A percentile compares a stretch with the other conserved stretches of the same genome.
Evolutionary conservation across 2,888 invertebrate genomes (phyloP).

Genomic region (Tenthredo distinguenda): DNA sequence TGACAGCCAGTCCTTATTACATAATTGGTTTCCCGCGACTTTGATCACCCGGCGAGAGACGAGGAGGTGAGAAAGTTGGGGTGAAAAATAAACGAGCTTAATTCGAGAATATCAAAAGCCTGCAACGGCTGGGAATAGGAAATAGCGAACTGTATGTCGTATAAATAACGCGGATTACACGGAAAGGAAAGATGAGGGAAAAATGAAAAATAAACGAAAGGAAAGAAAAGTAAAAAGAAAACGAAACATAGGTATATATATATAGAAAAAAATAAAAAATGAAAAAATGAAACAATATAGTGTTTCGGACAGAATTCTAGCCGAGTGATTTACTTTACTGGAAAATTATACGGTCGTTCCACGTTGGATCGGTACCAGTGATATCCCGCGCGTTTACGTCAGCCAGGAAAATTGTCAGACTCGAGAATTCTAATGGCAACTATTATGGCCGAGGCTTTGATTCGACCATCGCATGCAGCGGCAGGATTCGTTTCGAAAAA

Average conservation of each 20-base stretch:
- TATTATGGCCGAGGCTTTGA: neutral
- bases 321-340: conserved; percentile 61
- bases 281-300: conserved; percentile 56
- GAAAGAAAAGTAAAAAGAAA: neutral
- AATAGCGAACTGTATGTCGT: neutral
- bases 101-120: neutral
- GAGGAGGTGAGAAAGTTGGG: neutral
- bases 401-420: conserved; percentile 44
- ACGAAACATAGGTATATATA: neutral
- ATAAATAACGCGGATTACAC: neutral
- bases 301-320: conserved; percentile 55
- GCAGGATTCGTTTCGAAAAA: neutral
- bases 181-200: neutral
- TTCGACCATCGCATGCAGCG: conserved; percentile 17
- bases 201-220: neutral
- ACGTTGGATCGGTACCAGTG: conserved; percentile 55
- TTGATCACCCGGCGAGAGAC: neutral
- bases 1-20: conserved; percentile 27
- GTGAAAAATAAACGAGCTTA: neutral
- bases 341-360: conserved; percentile 62
- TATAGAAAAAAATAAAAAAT: neutral
- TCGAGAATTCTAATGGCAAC: conserved; percentile 18
- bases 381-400: conserved; percentile 59
- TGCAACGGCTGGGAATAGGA: neutral
- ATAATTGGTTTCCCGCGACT: conserved; percentile 8